Conservation (phyloP, 2,113 vertebrate species). For the Campylomormyrus tamandua region DNA sequence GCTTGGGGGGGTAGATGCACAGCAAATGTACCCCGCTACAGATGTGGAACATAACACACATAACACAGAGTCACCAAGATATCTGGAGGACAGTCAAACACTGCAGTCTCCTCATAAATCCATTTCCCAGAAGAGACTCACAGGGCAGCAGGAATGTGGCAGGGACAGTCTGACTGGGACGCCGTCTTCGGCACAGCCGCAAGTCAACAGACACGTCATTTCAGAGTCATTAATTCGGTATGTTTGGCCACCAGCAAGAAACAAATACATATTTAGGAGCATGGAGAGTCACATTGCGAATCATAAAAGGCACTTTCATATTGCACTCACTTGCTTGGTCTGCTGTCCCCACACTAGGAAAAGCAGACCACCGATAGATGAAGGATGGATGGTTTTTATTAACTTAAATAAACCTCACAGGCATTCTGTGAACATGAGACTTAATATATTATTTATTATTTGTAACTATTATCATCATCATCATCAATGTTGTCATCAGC, state of each 20-base stretch:
- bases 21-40: background rate
- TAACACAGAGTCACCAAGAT: background rate
- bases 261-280: background rate
- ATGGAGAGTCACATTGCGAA: background rate
- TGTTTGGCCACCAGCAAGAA: background rate
- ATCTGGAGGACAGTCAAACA: background rate
- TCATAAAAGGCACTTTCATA: background rate
- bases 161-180: background rate
- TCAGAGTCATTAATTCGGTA: background rate
- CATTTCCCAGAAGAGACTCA: background rate
- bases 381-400: background rate
- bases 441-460: constrained; percentile 75
- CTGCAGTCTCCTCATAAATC: background rate
- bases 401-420: background rate
- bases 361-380: background rate
- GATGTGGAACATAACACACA: too few relatives aligned
- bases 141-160: background rate
- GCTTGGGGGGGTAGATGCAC: background rate
- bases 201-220: background rate
- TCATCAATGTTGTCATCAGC: constrained; percentile 16
- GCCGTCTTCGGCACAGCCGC: background rate
- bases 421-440: background rate
- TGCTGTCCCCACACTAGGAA: background rate
- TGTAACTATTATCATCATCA: constrained; percentile 62
- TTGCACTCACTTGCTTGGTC: background rate